phyloP scores from a whole-genome alignment of 1,140 invertebrate genomes.

The Phortica variegata region DNA sequence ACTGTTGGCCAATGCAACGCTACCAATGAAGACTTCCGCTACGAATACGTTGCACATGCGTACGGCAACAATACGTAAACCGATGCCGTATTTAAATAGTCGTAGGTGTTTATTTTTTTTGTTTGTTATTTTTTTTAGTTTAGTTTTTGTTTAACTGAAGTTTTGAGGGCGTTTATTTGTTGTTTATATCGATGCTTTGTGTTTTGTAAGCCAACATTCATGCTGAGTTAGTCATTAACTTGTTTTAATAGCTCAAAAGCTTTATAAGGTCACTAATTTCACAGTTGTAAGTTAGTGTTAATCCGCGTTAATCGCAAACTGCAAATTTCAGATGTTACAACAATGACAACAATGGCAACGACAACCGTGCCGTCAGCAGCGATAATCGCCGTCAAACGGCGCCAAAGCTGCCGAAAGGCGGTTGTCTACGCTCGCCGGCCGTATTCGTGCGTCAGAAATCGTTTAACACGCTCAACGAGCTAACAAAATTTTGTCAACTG shows the following conservation, averaged over 20 bases:
- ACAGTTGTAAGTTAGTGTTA: too few species aligned
- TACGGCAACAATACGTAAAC: conserved; percentile 48
- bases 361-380: conserved; percentile 19
- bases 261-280: too few species aligned
- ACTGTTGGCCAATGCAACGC: conserved; percentile 32
- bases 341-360: conserved; percentile 30
- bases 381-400: too few species aligned
- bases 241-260: background rate
- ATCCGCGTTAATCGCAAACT: too few species aligned
- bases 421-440: conserved; percentile 46
- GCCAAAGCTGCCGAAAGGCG: conserved; percentile 45
- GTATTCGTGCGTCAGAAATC: conserved; percentile 52
- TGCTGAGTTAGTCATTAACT: background rate
- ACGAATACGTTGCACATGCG: conserved; percentile 48
- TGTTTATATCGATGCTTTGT: too few species aligned
- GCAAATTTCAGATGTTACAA: conserved; percentile 56
- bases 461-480: conserved; percentile 52
- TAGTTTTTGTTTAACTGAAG: too few species aligned
- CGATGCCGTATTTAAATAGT: conserved; percentile 51
- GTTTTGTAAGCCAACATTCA: background rate
- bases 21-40: conserved; percentile 35
- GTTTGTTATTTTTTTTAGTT: background rate
- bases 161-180: too few species aligned
- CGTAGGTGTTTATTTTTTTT: conserved; percentile 35
- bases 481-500: conserved; percentile 47